These are phyloP conservation scores for Dicycla oo DNA, from an alignment of 2,888 invertebrate species.

Conservation along the genomic window DNA sequence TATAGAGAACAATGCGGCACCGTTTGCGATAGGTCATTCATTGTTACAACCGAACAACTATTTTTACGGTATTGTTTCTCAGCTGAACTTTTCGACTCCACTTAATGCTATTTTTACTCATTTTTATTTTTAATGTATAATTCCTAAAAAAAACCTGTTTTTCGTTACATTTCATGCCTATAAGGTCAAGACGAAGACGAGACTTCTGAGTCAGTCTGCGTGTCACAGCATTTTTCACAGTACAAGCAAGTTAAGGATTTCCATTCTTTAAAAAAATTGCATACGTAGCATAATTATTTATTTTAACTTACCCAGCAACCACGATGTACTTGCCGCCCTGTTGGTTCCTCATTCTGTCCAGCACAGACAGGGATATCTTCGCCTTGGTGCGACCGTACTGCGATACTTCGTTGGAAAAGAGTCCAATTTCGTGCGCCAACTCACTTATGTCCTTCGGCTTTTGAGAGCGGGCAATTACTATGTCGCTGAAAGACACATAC, in stretches of 20 bases:
- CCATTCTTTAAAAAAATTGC: background rate
- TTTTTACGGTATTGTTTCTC: background rate
- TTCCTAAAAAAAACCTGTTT: background rate
- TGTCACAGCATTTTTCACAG: background rate
- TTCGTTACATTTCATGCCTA: background rate
- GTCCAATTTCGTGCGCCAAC: slow-evolving; percentile 96
- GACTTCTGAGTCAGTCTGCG: background rate
- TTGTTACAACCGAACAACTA: slow-evolving; percentile 1
- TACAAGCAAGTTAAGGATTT: background rate
- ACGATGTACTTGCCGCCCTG: slow-evolving; percentile 97
- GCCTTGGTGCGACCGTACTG: slow-evolving; percentile 98
- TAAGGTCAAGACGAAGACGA: background rate
- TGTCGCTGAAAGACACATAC: slow-evolving; percentile 92
- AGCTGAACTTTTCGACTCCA: background rate
- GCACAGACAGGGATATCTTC: slow-evolving; percentile 95
- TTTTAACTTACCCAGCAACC: slow-evolving; percentile 94
- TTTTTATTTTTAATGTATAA: background rate
- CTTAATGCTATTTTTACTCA: slow-evolving; percentile 47
- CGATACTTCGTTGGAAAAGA: slow-evolving; percentile 95
- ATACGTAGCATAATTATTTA: background rate
- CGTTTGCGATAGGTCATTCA: slow-evolving; percentile 1
- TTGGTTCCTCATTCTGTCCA: slow-evolving; percentile 93
- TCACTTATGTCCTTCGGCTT: slow-evolving; percentile 95
- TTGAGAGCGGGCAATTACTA: slow-evolving; percentile 96
- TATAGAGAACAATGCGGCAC: background rate